Evolutionary conservation across 2,113 vertebrate species (phyloP), one percentile per base, ranked within the genome.

Genomic region (Grallaria varia): DNA sequence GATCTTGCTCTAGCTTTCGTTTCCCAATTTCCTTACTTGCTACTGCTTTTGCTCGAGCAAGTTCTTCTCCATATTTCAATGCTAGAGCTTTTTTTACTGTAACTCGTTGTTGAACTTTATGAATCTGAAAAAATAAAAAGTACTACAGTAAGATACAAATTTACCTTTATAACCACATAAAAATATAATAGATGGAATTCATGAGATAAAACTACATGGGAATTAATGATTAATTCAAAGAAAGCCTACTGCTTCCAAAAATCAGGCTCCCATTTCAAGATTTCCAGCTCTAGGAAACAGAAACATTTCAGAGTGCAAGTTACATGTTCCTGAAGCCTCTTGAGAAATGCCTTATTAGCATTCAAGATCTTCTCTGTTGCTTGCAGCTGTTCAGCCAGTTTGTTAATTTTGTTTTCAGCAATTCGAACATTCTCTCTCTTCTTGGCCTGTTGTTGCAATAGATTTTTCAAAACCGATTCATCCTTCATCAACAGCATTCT

Each of bases 291-390:
- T 37, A 90, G 5, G 25, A 63, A 87, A 90, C 12, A 87, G 47
- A 84, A 94, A 76, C 2, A 72, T 63, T 79, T 87, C 52, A 90
- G 31, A 94, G 87, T 44, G 47, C 1, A 84, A 67, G 8, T 97
- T 98, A 99, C 99, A 98, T 99, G 99, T 90, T 99, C 99, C 93
- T 99, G 99, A 87, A 99, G 98, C 86, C 99, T 99, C 97, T 98
- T 99, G 71, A 99, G 98, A 94, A 99, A 98, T 1, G 98, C 97
- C 88, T 91, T 98, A 97, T 99, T 99, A 52, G 98, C 99, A 27
- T 88, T 97, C 37, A 98, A 97, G 44, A 99, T 98, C 97, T 99
- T 99, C 96, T 99, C 99, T 0, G 99, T 98, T 37, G 99, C 99
- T 94, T 98, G 98, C 52, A 99, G 98, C 96, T 99, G 99, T 85